Percentiles rank a stretch among this genome's conserved stretches.
These are phyloP conservation scores for Ameiurus melas DNA, from an alignment of 2,113 vertebrate genomes.

Conservation along the genomic window DNA sequence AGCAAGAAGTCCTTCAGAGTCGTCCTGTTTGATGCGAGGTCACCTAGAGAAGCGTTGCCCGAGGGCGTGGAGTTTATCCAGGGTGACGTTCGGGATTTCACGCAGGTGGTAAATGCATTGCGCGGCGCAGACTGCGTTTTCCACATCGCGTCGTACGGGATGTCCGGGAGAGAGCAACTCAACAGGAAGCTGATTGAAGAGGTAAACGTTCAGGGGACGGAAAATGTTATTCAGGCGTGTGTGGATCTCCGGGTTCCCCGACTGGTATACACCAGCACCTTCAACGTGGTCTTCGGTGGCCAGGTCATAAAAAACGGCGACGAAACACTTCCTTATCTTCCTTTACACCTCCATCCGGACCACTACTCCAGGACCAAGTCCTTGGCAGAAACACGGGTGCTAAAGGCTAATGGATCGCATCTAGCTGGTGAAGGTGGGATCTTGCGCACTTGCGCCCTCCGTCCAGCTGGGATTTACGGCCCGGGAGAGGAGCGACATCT, in stretches of 20 bases:
- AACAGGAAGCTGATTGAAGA: conserved; percentile 80
- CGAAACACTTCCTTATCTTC: conserved; percentile 89
- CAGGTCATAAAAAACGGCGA: conserved; percentile 88
- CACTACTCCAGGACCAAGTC: conserved; percentile 95
- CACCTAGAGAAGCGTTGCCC: conserved; percentile 71
- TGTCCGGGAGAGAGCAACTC: conserved; percentile 94
- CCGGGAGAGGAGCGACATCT: conserved; percentile 91
- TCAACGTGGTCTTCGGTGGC: conserved; percentile 91
- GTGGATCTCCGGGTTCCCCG: conserved; percentile 69
- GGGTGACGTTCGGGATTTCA: conserved; percentile 78
- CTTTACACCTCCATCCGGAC: conserved; percentile 88
- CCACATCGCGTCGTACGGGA: conserved; percentile 90
- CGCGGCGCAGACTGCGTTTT: conserved; percentile 80
- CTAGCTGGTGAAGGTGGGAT: conserved; percentile 63
- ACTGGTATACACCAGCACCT: conserved; percentile 92
- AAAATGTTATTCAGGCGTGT: conserved; percentile 83
- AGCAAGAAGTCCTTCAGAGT: conserved; percentile 72
- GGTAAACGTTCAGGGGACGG: conserved; percentile 86
- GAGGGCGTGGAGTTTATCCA: conserved; percentile 75
- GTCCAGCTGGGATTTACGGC: conserved; percentile 92
- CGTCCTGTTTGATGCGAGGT: conserved; percentile 81
- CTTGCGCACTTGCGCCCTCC: conserved; percentile 84
- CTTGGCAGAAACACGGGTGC: conserved; percentile 86
- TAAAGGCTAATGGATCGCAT: conserved; percentile 76
- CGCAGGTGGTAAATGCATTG: conserved; percentile 76